These are phyloP conservation scores for Phyllotis vaccarum DNA, from an alignment of 2,797 vertebrate species.

Conservation along the genomic window DNA sequence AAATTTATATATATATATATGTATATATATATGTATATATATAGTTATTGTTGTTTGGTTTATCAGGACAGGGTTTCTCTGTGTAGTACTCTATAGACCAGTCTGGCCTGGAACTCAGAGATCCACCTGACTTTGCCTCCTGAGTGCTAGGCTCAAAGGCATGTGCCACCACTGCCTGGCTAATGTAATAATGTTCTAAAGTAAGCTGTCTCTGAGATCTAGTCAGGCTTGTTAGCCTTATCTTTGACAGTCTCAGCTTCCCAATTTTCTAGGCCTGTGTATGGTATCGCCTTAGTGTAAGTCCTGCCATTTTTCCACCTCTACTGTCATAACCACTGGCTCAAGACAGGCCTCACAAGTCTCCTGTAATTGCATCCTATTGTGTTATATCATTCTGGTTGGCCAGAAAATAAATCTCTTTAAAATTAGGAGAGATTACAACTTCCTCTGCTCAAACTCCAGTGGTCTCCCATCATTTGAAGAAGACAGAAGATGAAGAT, in stretches of 20 bases:
- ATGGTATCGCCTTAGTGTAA: background rate
- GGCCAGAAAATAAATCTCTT: background rate
- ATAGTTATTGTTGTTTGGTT: background rate
- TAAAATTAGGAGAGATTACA: background rate
- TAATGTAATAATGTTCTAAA: background rate
- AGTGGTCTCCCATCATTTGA: background rate
- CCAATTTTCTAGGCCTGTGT: background rate
- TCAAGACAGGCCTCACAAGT: background rate
- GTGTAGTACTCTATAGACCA: background rate
- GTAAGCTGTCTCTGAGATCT: background rate
- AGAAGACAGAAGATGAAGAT: background rate
- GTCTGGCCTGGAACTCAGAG: background rate
- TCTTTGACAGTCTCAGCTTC: background rate
- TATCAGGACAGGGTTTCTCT: background rate
- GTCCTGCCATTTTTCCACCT: background rate
- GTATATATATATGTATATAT: too few species aligned
- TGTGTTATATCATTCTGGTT: background rate
- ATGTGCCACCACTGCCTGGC: background rate
- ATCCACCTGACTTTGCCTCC: background rate
- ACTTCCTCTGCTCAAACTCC: background rate
- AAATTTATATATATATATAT: too few species aligned
- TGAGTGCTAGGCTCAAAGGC: background rate
- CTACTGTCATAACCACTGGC: accelerated
- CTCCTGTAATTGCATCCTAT: background rate
- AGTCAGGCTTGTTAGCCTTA: background rate